These are phyloP conservation scores for Saguinus imperator DNA, from an alignment of 2,113 vertebrate species.

Conservation along the genomic window DNA sequence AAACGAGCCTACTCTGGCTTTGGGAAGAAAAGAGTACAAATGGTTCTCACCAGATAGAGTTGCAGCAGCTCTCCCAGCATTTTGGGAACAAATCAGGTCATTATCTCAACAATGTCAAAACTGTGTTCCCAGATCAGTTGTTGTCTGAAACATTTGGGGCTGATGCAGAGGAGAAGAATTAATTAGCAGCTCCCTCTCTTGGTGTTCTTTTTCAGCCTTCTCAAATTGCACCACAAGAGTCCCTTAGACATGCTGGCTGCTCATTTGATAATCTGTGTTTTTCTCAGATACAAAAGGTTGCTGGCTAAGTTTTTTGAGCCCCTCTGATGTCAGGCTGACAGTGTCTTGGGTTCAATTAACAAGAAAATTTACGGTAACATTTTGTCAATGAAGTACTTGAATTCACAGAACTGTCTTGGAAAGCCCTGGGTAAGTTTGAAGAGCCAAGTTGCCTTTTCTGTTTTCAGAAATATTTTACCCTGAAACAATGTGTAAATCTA, in stretches of 20 bases:
- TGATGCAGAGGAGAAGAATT: conserved; percentile 23
- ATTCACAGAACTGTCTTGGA: neutral
- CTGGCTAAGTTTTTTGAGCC: neutral
- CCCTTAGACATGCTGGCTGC: conserved; percentile 11
- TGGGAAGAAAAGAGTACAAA: neutral
- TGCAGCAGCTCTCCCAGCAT: neutral
- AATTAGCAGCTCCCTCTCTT: conserved; percentile 17
- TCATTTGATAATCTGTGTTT: conserved; percentile 15
- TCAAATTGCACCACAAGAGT: conserved; percentile 30
- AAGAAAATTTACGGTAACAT: neutral
- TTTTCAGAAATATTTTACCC: neutral
- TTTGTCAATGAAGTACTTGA: neutral
- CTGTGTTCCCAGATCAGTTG: conserved; percentile 35
- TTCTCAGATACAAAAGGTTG: neutral
- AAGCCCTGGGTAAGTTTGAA: conserved; percentile 16
- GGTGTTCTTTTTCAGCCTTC: conserved; percentile 70
- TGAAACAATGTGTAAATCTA: neutral
- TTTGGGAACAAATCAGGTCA: conserved; percentile 61
- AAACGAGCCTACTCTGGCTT: conserved; percentile 41
- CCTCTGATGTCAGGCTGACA: neutral
- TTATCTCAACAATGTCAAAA: conserved; percentile 60
- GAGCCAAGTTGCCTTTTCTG: neutral
- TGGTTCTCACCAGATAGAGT: conserved; percentile 65
- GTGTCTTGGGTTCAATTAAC: neutral
- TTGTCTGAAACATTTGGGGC: conserved; percentile 48